Base-by-base conservation (phyloP, 1,140 invertebrate genomes). In the Cydia amplana region DNA sequence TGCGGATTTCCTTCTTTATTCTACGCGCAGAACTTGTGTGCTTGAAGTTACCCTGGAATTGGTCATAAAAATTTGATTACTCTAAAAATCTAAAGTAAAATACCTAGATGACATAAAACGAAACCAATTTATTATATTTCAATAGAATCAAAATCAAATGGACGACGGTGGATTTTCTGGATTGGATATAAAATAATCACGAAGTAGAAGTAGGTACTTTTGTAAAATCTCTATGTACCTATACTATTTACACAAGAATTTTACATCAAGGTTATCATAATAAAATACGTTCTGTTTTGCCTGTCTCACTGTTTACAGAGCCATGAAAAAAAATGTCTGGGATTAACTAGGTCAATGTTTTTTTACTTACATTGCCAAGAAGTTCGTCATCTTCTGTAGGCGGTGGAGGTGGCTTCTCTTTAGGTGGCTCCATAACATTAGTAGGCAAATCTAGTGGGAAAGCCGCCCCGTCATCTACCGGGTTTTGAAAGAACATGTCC, bases 371-470 rank as follows among this genome's bases (percentile, higher is more conserved):
- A 83, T 91, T 91, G 74, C 91, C 91, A 73, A 93, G 85, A 51
- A 92, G 80, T 83, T 93, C 91, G 79, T 92, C 91, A 77, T 93
- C 93, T 46, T 96, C 95, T 1, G 94, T 93, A 0, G 97, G 96
- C 20, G 96, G 96, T n/a, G 97, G 97, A 16, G 97, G 97, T 64
- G 97, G 97, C 88, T 97, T 97, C 84, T 96, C 96, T 84, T 97
- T 97, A 1, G 97, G 97, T 4, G 97, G 97, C 86, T 97, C 95
- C 79, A 96, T 84, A 72, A 93, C 94, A 75, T 94, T 95, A 12
- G 94, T 93, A 16, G 95, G 94, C 74, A 94, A 75, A 76, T 93
- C 93, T 73, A 93, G 78, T 63, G 93, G 88, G 76, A 93, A 93
- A 0, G 84, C 84, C 72, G 74, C 81, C 0, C 73, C 77, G 7